Base-by-base conservation (phyloP, 1,140 invertebrate genomes). In the Neodiprion lecontei region DNA sequence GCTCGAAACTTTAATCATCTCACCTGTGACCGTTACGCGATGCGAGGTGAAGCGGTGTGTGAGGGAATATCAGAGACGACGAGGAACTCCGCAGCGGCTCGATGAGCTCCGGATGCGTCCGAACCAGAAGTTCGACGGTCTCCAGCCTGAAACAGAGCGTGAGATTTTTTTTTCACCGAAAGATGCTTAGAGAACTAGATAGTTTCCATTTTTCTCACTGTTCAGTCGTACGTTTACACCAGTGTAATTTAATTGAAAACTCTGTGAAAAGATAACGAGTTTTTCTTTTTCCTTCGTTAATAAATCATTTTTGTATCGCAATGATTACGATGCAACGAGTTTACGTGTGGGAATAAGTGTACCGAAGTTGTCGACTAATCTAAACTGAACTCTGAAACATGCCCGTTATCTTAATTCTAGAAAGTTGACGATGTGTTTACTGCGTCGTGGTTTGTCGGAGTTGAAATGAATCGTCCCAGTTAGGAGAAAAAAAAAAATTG, bases 21-120 rank as follows among this genome's bases (percentile, higher is more conserved):
- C 86, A 95, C 92, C 93, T 93, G 88, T 98, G 96, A 1, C 97
- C 97, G 91, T 98, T 97, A 77, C 96, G 92, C 79, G 96, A 96
- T 72, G 98, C 98, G 77, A 97, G 90, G 88, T 99, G 97, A 7
- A 99, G 90, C 21, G 98, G 97, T 1, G 97, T 98, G 80, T 97
- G 94, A 12, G 93, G 92, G 82, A 94, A 94, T 74, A 94, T 89
- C 80, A 89, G 84, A 77, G 89, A 88, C 79, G 91, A 90, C 81
- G 92, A 86, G 48, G 90, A 89, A 77, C 88, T 89, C 76, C 91
- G 90, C 82, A 94, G 90, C 74, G 92, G 91, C 78, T 93, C 92
- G 74, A 96, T 92, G 75, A 97, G 88, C 84, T 94, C 92, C 8
- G 95, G 94, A 88, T 95, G 92, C 48, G 93, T 94, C 77, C 93